A percentile compares a stretch with the other conserved stretches of the same genome.
Evolutionary conservation across 2,797 vertebrate species (phyloP).

Genomic region (Haliaeetus vocifer): DNA sequence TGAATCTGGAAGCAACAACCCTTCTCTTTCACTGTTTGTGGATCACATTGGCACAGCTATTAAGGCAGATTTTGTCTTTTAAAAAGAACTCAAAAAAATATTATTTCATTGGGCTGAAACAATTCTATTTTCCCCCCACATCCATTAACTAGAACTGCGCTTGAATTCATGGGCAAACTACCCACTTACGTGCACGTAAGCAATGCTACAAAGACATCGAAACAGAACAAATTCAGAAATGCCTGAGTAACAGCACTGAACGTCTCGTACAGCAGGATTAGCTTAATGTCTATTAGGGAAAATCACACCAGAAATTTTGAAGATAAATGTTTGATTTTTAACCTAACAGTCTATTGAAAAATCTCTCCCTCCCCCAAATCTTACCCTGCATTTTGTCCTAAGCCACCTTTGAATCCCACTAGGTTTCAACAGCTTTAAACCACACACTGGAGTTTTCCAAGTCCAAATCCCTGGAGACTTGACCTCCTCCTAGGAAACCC

Average conservation of each 20-base stretch:
- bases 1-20: not conserved
- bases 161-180: not conserved
- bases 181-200: accelerated
- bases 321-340: not conserved
- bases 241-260: accelerated
- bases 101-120: not conserved
- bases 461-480: not conserved
- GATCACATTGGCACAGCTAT: not conserved
- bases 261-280: accelerated
- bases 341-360: not conserved
- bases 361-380: not conserved
- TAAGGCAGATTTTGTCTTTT: not conserved
- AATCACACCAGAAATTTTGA: not conserved
- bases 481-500: not conserved
- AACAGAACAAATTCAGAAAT: not conserved
- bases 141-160: not conserved
- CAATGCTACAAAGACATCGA: not conserved
- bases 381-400: not conserved
- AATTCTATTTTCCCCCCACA: not conserved
- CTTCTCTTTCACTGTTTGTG: not conserved
- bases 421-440: not conserved
- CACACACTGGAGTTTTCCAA: not conserved
- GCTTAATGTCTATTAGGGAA: not conserved
- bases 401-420: not conserved
- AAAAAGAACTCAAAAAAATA: not conserved